phyloP scores from a whole-genome alignment of 2,113 vertebrate genomes.

The Phoxinus phoxinus region DNA sequence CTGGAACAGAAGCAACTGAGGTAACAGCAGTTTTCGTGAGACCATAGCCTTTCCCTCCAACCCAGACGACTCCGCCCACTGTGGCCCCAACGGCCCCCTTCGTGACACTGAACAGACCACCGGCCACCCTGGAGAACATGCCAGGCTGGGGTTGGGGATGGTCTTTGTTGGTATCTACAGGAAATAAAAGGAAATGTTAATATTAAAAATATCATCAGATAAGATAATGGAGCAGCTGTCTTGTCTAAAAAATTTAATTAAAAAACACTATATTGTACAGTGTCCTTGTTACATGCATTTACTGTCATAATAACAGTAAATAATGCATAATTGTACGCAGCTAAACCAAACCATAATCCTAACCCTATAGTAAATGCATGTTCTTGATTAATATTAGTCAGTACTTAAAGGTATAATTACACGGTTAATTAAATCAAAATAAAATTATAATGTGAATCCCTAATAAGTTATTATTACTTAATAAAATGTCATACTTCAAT shows the following conservation, averaged over 20 bases:
- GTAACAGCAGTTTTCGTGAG: constrained; percentile 92
- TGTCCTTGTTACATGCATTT: too few relatives aligned
- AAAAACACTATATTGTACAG: too few relatives aligned
- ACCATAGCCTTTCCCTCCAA: constrained; percentile 93
- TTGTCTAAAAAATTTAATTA: not conserved
- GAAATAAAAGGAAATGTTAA: not conserved
- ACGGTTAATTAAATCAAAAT: not conserved
- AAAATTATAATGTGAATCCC: not conserved
- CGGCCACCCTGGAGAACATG: constrained; percentile 90
- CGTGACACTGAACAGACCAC: constrained; percentile 91
- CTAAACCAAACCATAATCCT: too few relatives aligned
- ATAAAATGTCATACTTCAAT: not conserved
- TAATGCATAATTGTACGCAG: too few relatives aligned
- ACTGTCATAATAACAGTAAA: too few relatives aligned
- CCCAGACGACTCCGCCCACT: constrained; percentile 90
- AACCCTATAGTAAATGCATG: too few relatives aligned
- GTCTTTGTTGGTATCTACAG: constrained; percentile 84
- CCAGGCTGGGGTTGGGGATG: constrained; percentile 87
- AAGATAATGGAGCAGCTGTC: not conserved
- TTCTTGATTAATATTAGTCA: too few relatives aligned
- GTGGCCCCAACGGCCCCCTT: constrained; percentile 94
- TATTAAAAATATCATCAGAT: not conserved
- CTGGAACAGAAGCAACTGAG: constrained; percentile 89
- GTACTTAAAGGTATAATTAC: too few relatives aligned
- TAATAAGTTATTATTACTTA: not conserved